Conservation (phyloP, 2,888 invertebrate genomes). For the Caradrina clavipalpis region DNA sequence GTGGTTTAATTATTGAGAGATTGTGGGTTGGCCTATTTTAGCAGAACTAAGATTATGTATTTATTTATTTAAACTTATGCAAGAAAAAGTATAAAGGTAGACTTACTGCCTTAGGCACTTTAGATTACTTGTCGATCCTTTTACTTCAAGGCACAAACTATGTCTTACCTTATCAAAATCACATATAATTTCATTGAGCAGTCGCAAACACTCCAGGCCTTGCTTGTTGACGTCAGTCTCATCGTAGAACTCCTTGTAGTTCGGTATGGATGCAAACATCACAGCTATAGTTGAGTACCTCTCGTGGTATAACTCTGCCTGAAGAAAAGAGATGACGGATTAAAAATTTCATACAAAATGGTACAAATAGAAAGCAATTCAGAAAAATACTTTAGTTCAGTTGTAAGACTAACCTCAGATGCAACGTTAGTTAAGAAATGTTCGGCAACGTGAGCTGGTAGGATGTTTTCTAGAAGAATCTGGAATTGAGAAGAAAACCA, state of each 20-base stretch:
- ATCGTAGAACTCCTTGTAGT: conserved; percentile 99
- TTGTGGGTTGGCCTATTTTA: too few relatives aligned
- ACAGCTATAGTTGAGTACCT: conserved; percentile 98
- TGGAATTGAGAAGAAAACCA: conserved; percentile 73
- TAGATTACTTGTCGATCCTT: too few relatives aligned
- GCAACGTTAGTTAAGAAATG: conserved; percentile 95
- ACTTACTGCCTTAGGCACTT: too few relatives aligned
- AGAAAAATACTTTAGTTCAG: background rate
- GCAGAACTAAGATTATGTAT: too few relatives aligned
- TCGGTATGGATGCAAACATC: conserved; percentile 99
- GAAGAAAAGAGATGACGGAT: conserved; percentile 45
- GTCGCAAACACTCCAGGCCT: conserved; percentile 97
- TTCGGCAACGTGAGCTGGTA: conserved; percentile 98
- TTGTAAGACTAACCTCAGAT: conserved; percentile 88
- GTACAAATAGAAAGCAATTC: background rate
- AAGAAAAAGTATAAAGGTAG: too few relatives aligned
- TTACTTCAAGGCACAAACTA: background rate
- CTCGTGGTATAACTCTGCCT: conserved; percentile 98
- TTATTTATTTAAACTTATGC: too few relatives aligned
- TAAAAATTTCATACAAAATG: background rate
- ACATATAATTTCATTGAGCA: conserved; percentile 99
- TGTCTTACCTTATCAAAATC: conserved; percentile 97
- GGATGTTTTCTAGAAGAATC: conserved; percentile 98
- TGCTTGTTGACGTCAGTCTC: conserved; percentile 99
- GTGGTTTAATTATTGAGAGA: too few relatives aligned